phyloP scores from a whole-genome alignment of 35 echinoderm and acorn worm genomes.

The Ophioderma brevispina region DNA sequence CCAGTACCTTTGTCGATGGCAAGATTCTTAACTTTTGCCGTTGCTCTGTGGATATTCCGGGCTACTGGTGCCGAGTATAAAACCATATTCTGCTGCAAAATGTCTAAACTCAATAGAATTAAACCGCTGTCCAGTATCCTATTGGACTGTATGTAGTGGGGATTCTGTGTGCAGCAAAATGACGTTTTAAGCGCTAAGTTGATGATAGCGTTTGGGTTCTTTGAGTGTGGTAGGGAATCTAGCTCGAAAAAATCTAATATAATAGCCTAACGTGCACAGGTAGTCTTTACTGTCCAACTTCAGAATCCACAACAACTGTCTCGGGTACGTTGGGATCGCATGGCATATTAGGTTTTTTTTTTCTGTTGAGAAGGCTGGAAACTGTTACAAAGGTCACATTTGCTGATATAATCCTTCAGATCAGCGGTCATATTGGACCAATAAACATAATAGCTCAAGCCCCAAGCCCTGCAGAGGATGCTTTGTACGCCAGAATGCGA shows the following conservation, averaged over 20 bases:
- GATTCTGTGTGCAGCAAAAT: slow-evolving; percentile 62
- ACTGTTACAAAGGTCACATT: slow-evolving; percentile 32
- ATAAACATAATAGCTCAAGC: slow-evolving; percentile 54
- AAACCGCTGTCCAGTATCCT: slow-evolving; percentile 71
- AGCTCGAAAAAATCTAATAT: slow-evolving; percentile 63
- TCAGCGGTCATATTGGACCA: slow-evolving; percentile 72
- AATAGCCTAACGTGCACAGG: slow-evolving; percentile 62
- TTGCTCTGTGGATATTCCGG: slow-evolving; percentile 67
- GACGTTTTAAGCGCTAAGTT: slow-evolving; percentile 40
- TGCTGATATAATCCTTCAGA: slow-evolving; percentile 20
- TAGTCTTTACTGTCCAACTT: slow-evolving; percentile 50
- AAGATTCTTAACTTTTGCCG: slow-evolving; percentile 60
- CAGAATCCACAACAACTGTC: slow-evolving; percentile 49
- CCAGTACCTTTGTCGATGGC: slow-evolving; percentile 55
- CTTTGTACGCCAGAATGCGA: slow-evolving; percentile 53
- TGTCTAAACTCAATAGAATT: slow-evolving; percentile 51
- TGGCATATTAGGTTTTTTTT: slow-evolving; percentile 54
- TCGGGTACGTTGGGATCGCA: slow-evolving; percentile 66
- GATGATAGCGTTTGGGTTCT: slow-evolving; percentile 11
- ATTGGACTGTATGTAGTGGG: slow-evolving; percentile 17
- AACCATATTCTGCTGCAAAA: slow-evolving; percentile 59
- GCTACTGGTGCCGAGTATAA: slow-evolving; percentile 40
- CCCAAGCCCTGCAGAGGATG: slow-evolving; percentile 53
- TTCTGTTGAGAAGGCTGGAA: slow-evolving; percentile 26
- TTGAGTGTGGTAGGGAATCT: background rate